Percentiles rank a stretch among this genome's conserved stretches.
Conservation (phyloP, 2,888 invertebrate species). For the Blastobasis adustella region DNA sequence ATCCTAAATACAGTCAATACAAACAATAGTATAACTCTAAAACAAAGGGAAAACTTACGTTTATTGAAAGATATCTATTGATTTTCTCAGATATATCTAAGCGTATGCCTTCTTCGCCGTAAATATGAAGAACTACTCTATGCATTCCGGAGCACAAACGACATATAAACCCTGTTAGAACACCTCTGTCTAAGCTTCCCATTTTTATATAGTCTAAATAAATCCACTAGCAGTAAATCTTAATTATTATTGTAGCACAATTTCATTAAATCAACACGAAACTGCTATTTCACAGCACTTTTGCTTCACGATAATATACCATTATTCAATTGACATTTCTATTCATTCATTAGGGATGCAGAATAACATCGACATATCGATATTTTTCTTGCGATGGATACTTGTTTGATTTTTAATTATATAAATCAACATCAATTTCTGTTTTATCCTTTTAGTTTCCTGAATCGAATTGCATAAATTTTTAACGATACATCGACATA, state of each 20-base stretch:
- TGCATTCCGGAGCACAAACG: slow-evolving; percentile 91
- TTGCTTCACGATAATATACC: too few relatives aligned
- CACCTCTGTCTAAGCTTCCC: slow-evolving; percentile 88
- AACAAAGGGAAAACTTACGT: slow-evolving; percentile 65
- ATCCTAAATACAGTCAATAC: not conserved
- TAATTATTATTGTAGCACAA: not conserved
- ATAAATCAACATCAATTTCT: too few relatives aligned
- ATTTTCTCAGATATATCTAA: slow-evolving; percentile 86
- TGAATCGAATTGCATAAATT: too few relatives aligned
- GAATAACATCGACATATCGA: too few relatives aligned
- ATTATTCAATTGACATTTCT: too few relatives aligned
- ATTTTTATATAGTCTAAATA: slow-evolving; percentile 45
- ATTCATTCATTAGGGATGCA: too few relatives aligned
- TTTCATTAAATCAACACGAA: slow-evolving; percentile 2
- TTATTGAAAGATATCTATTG: slow-evolving; percentile 86
- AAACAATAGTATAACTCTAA: not conserved
- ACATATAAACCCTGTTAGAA: slow-evolving; percentile 89
- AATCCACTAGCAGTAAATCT: too few relatives aligned
- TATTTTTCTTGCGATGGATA: too few relatives aligned
- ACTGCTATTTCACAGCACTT: too few relatives aligned
- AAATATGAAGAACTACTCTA: slow-evolving; percentile 87
- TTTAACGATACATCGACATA: too few relatives aligned
- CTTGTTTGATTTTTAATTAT: too few relatives aligned
- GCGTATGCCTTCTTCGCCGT: slow-evolving; percentile 85
- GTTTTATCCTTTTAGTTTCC: too few relatives aligned